Evolutionary conservation across 2,113 vertebrate genomes (phyloP).

Genomic region (Cyanoderma ruficeps): DNA sequence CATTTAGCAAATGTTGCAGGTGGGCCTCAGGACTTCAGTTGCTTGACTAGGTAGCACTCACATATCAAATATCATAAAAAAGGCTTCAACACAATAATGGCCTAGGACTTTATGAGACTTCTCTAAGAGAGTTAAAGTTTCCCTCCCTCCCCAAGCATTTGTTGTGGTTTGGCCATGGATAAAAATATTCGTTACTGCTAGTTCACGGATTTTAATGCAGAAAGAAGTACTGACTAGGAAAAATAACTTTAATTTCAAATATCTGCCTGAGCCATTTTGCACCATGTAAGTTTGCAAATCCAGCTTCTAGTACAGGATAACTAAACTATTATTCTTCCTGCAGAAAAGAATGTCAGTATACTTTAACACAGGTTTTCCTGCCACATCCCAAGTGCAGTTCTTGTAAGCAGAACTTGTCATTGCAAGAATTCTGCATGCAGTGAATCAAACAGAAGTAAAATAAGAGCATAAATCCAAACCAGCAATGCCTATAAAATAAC

Average conservation of each 20-base stretch:
- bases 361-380: neutral
- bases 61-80: neutral
- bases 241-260: conserved; percentile 5
- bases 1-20: neutral
- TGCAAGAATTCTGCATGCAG: neutral
- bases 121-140: neutral
- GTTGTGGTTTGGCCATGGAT: neutral
- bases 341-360: neutral
- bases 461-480: neutral
- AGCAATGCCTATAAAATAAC: neutral
- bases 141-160: neutral
- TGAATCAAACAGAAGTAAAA: neutral
- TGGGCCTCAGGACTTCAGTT: neutral
- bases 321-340: neutral
- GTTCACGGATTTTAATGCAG: neutral
- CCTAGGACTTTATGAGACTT: neutral
- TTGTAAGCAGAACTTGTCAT: neutral
- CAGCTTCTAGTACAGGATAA: neutral
- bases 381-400: neutral
- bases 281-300: neutral
- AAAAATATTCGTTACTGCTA: neutral
- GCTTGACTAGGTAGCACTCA: neutral
- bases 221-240: neutral
- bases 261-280: neutral
- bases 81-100: neutral